These are phyloP conservation scores for Stigmatopora nigra DNA, from an alignment of 2,113 vertebrate genomes.

Conservation along the genomic window DNA sequence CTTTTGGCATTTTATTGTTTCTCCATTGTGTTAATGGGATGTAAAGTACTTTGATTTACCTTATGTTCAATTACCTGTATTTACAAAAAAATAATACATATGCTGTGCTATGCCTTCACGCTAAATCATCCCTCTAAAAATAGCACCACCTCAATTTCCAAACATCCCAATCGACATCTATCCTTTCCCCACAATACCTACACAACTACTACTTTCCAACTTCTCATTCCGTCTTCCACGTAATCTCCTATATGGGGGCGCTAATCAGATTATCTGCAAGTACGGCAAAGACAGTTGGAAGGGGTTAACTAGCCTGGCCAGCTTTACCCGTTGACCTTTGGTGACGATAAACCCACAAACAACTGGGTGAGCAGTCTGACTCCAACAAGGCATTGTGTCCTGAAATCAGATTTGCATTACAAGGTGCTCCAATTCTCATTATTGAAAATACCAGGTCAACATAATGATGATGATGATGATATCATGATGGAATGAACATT, in stretches of 20 bases:
- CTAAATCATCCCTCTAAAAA: too few species aligned
- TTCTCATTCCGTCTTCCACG: slow-evolving; percentile 6
- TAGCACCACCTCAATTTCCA: too few species aligned
- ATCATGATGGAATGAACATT: background rate
- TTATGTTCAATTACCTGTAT: too few species aligned
- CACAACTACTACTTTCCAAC: background rate
- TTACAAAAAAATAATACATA: too few species aligned
- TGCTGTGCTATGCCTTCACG: too few species aligned
- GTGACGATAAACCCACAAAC: slow-evolving; percentile 47
- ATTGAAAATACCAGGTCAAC: slow-evolving; percentile 6
- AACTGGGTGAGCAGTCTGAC: slow-evolving; percentile 33
- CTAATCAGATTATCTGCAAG: slow-evolving; percentile 30
- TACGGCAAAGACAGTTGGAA: slow-evolving; percentile 1
- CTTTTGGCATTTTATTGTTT: too few species aligned
- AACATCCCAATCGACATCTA: too few species aligned
- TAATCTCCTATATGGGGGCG: slow-evolving; percentile 13
- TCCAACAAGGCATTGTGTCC: slow-evolving; percentile 1
- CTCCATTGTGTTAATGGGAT: too few species aligned
- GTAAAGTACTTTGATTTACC: too few species aligned
- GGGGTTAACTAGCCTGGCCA: slow-evolving; percentile 30
- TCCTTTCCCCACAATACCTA: slow-evolving; percentile 2
- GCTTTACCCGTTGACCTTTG: slow-evolving; percentile 40
- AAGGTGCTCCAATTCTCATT: slow-evolving; percentile 14
- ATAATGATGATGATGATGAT: background rate
- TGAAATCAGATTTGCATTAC: slow-evolving; percentile 3